phyloP scores from a whole-genome alignment of 2,797 vertebrate species.

The Oreochromis mossambicus region DNA sequence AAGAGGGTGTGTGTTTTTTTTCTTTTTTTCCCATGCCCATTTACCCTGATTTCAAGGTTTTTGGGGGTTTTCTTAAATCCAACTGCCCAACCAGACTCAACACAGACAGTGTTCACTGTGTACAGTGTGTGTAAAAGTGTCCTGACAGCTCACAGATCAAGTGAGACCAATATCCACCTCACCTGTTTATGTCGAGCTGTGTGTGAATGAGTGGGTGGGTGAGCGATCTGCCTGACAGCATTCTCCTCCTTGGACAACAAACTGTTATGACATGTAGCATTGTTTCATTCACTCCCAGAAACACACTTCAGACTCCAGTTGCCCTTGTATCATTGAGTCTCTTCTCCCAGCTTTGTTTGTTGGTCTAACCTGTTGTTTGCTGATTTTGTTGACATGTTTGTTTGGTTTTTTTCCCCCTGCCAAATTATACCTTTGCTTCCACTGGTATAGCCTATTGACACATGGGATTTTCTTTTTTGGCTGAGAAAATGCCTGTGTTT shows the following conservation, averaged over 20 bases:
- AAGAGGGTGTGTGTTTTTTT: background rate
- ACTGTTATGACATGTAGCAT: constrained; percentile 19
- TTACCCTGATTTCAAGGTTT: background rate
- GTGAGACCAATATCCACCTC: background rate
- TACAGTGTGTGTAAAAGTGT: background rate
- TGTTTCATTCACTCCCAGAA: constrained; percentile 6
- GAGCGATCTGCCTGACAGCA: constrained; percentile 9
- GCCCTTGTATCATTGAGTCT: constrained; percentile 21
- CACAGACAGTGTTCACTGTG: background rate
- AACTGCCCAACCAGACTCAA: background rate
- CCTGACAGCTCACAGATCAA: background rate
- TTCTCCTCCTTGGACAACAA: constrained; percentile 7
- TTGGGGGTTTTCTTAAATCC: background rate
- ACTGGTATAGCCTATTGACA: background rate
- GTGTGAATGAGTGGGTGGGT: background rate
- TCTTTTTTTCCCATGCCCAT: background rate
- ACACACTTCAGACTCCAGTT: constrained; percentile 17
- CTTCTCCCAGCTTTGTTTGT: constrained; percentile 26
- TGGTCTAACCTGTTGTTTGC: constrained; percentile 46
- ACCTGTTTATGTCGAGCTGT: background rate
- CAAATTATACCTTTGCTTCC: background rate
- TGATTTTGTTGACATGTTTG: constrained; percentile 32
- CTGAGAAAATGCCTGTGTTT: background rate
- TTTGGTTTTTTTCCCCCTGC: constrained; percentile 2
- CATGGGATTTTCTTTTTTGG: background rate